These are phyloP conservation scores for Canis aureus DNA, from an alignment of 2,113 vertebrate species.

Conservation along the genomic window DNA sequence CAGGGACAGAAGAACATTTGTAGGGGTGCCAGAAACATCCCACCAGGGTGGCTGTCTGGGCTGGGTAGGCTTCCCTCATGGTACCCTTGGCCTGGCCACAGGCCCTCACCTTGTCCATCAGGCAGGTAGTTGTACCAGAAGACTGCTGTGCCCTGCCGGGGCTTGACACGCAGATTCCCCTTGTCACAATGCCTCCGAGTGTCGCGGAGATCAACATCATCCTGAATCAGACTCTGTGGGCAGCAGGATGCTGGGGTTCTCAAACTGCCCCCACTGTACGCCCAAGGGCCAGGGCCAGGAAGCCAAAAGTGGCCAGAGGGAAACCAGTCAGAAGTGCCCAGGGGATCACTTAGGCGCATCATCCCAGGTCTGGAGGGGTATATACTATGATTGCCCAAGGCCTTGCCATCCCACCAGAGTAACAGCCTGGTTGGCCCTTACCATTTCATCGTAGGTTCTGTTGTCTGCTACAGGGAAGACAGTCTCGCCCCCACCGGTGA, in stretches of 20 bases:
- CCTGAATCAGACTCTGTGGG: constrained; percentile 95
- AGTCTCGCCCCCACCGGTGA: constrained; percentile 94
- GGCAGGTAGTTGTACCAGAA: constrained; percentile 99
- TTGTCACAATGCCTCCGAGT: constrained; percentile 94
- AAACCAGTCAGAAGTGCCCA: not conserved
- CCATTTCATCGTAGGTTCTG: constrained; percentile 96
- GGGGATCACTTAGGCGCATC: not conserved
- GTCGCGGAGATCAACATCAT: constrained; percentile 95
- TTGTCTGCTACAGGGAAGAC: constrained; percentile 98
- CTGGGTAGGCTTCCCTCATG: not conserved
- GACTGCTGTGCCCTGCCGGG: constrained; percentile 93
- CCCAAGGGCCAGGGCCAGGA: not conserved
- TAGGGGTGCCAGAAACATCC: not conserved
- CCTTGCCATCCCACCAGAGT: not conserved
- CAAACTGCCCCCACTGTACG: not conserved
- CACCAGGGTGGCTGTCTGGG: not conserved
- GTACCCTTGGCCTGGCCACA: not conserved
- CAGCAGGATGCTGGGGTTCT: not conserved
- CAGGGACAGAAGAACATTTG: not conserved
- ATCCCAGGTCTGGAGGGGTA: not conserved
- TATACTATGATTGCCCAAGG: not conserved
- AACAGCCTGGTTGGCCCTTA: constrained; percentile 79
- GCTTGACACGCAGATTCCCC: constrained; percentile 95
- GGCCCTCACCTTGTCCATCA: constrained; percentile 93
- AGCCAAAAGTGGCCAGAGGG: constrained; percentile 11